Base-by-base conservation (phyloP, 2,113 vertebrate genomes). In the Cyprinodon variegatus region DNA sequence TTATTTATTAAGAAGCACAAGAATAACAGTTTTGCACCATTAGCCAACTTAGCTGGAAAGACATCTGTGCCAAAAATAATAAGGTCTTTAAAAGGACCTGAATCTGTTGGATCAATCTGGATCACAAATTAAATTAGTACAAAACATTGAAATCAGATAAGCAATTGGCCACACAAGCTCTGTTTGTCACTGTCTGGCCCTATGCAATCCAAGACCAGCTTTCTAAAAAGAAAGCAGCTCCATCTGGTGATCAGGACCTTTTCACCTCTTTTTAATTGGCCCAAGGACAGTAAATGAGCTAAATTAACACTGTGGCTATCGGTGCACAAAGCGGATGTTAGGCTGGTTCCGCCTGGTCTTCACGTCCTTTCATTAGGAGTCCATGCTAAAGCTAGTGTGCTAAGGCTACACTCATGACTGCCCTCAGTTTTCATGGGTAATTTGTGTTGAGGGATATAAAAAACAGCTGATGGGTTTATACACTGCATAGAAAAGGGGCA, bases 181-280 rank as follows among this genome's bases (percentile, higher is more conserved):
- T 67, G 60, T 79, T 68, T 17, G 57, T 79, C 60, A 70, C 79
- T 72, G 78, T 74, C 80, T 63, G 65, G 78, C 74, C 71, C 53
- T 50, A 61, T 79, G 69, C 59, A 77, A 74, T 87, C 74, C 66
- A 78, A 83, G 78, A 85, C 88, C 77, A 20, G 65, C 39, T 29
- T 61, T 83, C 76, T 74, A 78, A 72, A 84, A 72, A 63, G 48
- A 86, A 84, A 91, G 65, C 71, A 68, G 78, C 73, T 86, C 74
- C 90, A 74, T 77, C 85, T 15, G 73, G 83, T 39, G 29, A 77
- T 83, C 71, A 57, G 37, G 87, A 74, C 87, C 83, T 68, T 86
- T 91, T 87, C 84, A 81, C 90, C 87, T 90, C 62, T 50, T 78
- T 87, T 88, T 93, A 93, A 95, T 93, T 93, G 87, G 89, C 90